These are phyloP conservation scores for Eupithecia pulchellata DNA, from an alignment of 2,888 invertebrate species.

Conservation along the genomic window DNA sequence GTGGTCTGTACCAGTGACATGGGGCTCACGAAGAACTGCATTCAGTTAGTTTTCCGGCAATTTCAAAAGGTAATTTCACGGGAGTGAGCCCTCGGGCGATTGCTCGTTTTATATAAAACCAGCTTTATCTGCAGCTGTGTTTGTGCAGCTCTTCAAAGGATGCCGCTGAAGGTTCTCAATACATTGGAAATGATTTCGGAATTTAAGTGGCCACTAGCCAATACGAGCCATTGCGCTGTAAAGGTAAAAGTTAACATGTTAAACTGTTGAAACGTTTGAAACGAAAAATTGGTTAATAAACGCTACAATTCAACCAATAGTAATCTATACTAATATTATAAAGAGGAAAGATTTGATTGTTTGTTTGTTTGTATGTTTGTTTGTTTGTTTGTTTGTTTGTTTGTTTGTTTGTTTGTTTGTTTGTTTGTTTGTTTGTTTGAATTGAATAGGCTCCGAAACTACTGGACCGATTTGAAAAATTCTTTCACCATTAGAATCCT, in stretches of 20 bases:
- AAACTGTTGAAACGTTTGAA: no score
- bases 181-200: slow-evolving; percentile 31
- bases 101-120: slow-evolving; percentile 34
- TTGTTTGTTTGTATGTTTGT: no score
- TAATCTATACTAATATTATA: no score
- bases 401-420: no score
- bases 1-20: slow-evolving; percentile 14
- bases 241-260: neutral
- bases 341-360: no score
- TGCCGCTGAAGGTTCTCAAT: slow-evolving; percentile 30
- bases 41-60: slow-evolving; percentile 34
- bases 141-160: slow-evolving; percentile 37
- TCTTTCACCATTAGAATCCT: no score
- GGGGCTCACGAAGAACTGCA: slow-evolving; percentile 24
- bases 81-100: slow-evolving; percentile 32
- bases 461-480: no score
- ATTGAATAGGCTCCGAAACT: no score
- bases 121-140: slow-evolving; percentile 36
- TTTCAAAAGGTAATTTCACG: slow-evolving; percentile 38
- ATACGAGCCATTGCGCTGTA: slow-evolving; percentile 19
- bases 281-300: no score
- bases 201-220: slow-evolving; percentile 25
- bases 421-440: no score
- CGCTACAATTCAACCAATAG: no score
- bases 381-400: no score